Base-by-base conservation (phyloP, 1,140 invertebrate species). In the Zaprionus lachaisei region DNA sequence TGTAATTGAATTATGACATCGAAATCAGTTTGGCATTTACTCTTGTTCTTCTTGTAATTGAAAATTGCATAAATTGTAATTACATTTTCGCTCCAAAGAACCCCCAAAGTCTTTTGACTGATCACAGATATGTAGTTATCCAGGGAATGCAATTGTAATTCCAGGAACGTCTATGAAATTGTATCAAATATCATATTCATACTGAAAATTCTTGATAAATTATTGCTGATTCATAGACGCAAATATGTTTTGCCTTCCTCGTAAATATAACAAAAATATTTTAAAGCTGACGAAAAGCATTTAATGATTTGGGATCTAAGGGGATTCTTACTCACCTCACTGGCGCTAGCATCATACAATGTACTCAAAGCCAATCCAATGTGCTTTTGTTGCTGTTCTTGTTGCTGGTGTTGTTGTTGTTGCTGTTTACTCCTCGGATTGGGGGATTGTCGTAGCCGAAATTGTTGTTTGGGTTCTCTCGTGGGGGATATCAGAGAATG, bases 41-140 rank as follows among this genome's bases (percentile, higher is more conserved):
- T 79, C 79, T 75, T 73, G 74, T 80, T 78, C 60, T 68, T 51
- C 34, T 78, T 63, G 81, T 83, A 72, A 83, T 80, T 83, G 68
- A 72, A 83, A 84, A 83, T 68, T 83, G 80, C 72, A 83, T 80
- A 83, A 80, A 80, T 83, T 81, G 81, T 79, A 85, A 79, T 85
- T 75, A 81, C 81, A 75, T 79, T 74, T 61, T 72, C 49, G 60
- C 79, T 67, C 71, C 51, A 63, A 63, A 73, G 79, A 66, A 20
- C 22, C 38, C 1, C 2, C 7, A 34, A 34, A 47, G 12, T 4
- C 24, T 31, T 47, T 47, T 17, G 41, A 47, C n/a, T 17, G n/a
- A 47, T 17, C 41, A 47, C 1, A 47, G 2, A 15, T 17, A 47
- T 47, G 5, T 17, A 15, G 5, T 17, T 7, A 47, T n/a, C 3